Evolutionary conservation across 2,888 invertebrate genomes (phyloP).

Genomic region (Metalampra italica): DNA sequence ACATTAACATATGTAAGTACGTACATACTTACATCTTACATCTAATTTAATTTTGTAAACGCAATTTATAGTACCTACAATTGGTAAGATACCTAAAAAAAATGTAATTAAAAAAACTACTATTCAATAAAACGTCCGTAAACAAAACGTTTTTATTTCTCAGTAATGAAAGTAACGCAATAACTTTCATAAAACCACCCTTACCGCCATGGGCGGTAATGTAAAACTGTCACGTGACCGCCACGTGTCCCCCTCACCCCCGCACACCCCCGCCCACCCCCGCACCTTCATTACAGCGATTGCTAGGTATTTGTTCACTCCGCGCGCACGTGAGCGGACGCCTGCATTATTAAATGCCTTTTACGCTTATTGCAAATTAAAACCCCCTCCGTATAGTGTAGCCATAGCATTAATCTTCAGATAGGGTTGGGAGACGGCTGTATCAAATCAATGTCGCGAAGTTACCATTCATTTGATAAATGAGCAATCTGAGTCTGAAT

Average conservation of each 20-base stretch:
- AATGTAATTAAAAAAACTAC: neutral
- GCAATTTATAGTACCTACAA: no score
- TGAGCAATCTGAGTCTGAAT: conserved; percentile 32
- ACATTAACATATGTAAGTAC: no score
- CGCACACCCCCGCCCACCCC: conserved; percentile 30
- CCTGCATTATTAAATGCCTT: conserved; percentile 79
- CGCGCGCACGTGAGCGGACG: conserved; percentile 65
- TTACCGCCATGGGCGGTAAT: conserved; percentile 43
- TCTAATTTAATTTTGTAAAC: no score
- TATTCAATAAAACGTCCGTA: neutral
- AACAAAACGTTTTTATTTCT: conserved; percentile 6
- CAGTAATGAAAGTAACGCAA: conserved; percentile 51
- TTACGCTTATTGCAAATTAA: conserved; percentile 75
- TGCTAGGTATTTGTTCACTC: conserved; percentile 69
- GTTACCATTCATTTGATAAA: conserved; percentile 32
- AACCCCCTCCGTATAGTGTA: conserved; percentile 43
- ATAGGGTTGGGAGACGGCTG: conserved; percentile 31
- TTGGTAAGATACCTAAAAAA: no score
- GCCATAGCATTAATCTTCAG: conserved; percentile 57
- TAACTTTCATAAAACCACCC: conserved; percentile 33
- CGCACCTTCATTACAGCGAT: conserved; percentile 67
- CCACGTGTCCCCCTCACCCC: conserved; percentile 48
- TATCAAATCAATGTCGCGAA: conserved; percentile 31
- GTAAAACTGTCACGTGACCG: conserved; percentile 70
- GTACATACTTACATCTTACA: no score